Percentiles rank a stretch among this genome's conserved stretches.
phyloP scores from a whole-genome alignment of 1,140 invertebrate species.

The Stegodyphus mimosarum region DNA sequence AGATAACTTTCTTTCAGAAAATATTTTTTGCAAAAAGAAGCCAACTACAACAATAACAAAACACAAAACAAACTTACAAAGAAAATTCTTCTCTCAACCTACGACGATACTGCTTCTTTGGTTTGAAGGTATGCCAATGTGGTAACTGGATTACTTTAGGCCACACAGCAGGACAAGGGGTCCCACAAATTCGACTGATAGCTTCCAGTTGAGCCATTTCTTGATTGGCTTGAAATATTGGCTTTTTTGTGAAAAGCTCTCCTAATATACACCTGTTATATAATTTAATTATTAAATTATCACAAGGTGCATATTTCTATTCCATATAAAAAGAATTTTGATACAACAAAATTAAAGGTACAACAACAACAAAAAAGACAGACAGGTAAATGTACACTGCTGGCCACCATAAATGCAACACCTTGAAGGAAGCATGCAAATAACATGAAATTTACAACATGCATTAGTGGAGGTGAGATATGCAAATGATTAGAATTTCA shows the following conservation, averaged over 20 bases:
- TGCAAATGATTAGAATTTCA: too few species aligned
- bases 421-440: too few species aligned
- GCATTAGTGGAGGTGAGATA: too few species aligned
- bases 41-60: too few species aligned
- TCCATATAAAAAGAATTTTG: too few species aligned
- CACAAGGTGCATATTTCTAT: neutral
- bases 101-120: conserved; percentile 89
- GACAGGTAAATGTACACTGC: too few species aligned
- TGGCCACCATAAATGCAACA: too few species aligned
- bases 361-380: too few species aligned
- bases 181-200: conserved; percentile 95
- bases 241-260: conserved; percentile 95
- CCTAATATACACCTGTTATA: conserved; percentile 89
- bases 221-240: conserved; percentile 94
- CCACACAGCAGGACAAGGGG: conserved; percentile 97
- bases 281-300: conserved; percentile 12
- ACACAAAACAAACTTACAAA: conserved; percentile 70
- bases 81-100: conserved; percentile 92
- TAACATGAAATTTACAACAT: too few species aligned
- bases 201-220: conserved; percentile 95
- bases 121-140: conserved; percentile 90
- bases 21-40: too few species aligned
- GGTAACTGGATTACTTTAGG: conserved; percentile 95
- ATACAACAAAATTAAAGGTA: too few species aligned
- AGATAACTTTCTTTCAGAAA: too few species aligned